Evolutionary conservation across 2,888 invertebrate genomes (phyloP), one percentile per base, ranked within the genome.

Genomic region (Geotrupes spiniger): DNA sequence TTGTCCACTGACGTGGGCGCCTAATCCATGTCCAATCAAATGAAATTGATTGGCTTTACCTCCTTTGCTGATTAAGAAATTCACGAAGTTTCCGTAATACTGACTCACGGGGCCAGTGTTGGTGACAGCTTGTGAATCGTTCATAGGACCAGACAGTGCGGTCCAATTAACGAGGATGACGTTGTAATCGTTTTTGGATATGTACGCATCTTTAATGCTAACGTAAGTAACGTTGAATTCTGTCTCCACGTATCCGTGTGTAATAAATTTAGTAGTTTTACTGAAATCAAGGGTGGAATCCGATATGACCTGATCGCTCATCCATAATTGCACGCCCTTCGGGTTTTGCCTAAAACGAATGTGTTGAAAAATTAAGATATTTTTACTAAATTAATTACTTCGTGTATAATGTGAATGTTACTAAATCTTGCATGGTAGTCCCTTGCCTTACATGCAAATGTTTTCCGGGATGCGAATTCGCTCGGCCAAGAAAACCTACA

Each of bases 1-100:
- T 61, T 77, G 60, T 63, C 77, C 57, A 61, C 76, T 62, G 9
- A 79, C 72, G 56, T 80, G 79, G 0, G 80, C 81, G 0, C 82
- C 82, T 1, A 82, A 65, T 53, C 81, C 81, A 60, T 81, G 81
- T 0, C 82, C 82, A 41, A 82, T 74, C 33, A 78, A 64, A 64
- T 82, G 82, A 10, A 80, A 64, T 29, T 75, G 66, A 8, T 56
- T 53, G 0, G 76, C 69, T 49, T 71, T 57, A 10, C 67, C 63
- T 0, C 72, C 71, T 25, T 48, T 40, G 48, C 62, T 58, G 2
- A 71, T 52, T 2, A 80, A 54, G 12, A 69, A 57, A 10, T 71
- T 60, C 14, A 80, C 51, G 53, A 81, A 68, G 51, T 74, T 70
- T 0, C 76, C 10, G 2, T 77, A 62, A 56, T 78, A 77, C 31